Evolutionary conservation across 1,140 invertebrate species (phyloP), one percentile per base, ranked within the genome.

Genomic region (Thaumetopoea pityocampa): DNA sequence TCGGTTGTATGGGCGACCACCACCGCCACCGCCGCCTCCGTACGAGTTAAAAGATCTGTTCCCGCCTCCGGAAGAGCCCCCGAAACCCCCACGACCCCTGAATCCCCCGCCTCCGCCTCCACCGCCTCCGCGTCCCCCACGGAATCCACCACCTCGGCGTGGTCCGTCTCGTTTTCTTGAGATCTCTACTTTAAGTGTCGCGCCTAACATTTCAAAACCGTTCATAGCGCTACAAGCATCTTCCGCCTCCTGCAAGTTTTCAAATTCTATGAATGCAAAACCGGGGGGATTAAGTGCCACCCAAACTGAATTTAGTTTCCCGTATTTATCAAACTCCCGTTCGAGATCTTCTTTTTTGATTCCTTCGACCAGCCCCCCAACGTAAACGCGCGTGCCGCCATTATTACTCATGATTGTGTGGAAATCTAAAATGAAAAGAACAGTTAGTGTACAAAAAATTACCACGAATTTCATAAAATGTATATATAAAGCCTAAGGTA

Each of bases 191-290:
- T 92, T 88, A 36, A 95, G 85, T 61, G 93, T 94, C 42, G 91
- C 91, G 46, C 93, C 93, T 82, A 93, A 83, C 50, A 94, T 88
- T 62, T 93, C 92, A 46, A 91, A 90, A 44, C 96, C 96, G 85
- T 99, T 97, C 67, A 98, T 88, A 56, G 90, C 93, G 78, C 92
- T 92, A 74, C 95, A 96, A 18, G 97, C 96, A 78, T 96, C 92
- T 77, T 97, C 94, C 15, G 97, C 97, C 87, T 99, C 96, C 68
- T 95, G 92, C 64, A 91, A 89, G 80, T 97, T 96, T 85, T 97
- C 94, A 88, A 98, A 99, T 86, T 99, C 97, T 67, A 99, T 94
- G 88, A 99, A 99, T 33, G 98, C 98, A 88, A 99, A 99, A 54
- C 96, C 59, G 92, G 95, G 53, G 95, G 96, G 88, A 59, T 86